These are phyloP conservation scores for Agriopis aurantiaria DNA, from an alignment of 2,888 invertebrate species.

Conservation along the genomic window DNA sequence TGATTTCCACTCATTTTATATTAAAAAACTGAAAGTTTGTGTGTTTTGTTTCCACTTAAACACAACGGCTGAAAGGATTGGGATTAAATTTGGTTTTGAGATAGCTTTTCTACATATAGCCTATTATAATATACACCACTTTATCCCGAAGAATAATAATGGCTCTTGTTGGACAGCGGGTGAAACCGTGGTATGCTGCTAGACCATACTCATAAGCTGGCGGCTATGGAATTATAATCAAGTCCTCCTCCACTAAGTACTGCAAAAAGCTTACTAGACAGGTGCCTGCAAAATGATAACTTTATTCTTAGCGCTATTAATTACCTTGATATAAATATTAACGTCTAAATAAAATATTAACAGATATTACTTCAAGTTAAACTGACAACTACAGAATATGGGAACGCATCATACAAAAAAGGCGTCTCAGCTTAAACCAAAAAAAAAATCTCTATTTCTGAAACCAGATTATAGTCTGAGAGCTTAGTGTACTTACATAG, in stretches of 20 bases:
- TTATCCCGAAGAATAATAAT: too few species aligned
- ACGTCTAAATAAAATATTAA: slow-evolving; percentile 42
- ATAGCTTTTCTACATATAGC: too few species aligned
- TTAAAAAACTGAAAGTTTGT: too few species aligned
- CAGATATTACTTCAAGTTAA: slow-evolving; percentile 32
- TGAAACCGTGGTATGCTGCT: too few species aligned
- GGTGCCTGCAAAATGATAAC: slow-evolving; percentile 9
- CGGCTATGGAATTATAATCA: background rate
- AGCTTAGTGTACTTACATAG: slow-evolving; percentile 26
- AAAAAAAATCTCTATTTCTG: slow-evolving; percentile 27
- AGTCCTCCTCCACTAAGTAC: background rate
- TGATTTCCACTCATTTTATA: too few species aligned
- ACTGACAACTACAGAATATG: slow-evolving; percentile 40
- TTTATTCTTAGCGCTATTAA: slow-evolving; percentile 8
- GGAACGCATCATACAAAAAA: slow-evolving; percentile 61
- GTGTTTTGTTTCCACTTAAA: too few species aligned
- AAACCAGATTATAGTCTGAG: slow-evolving; percentile 22
- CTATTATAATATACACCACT: too few species aligned
- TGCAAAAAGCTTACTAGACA: slow-evolving; percentile 1
- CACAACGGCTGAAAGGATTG: too few species aligned
- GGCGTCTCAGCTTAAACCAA: slow-evolving; percentile 28
- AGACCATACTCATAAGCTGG: too few species aligned
- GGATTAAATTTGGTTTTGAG: too few species aligned
- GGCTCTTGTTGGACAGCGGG: too few species aligned
- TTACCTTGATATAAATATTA: slow-evolving; percentile 31